phyloP scores from a whole-genome alignment of 2,113 vertebrate species.

The Acrocephalus kingi region DNA sequence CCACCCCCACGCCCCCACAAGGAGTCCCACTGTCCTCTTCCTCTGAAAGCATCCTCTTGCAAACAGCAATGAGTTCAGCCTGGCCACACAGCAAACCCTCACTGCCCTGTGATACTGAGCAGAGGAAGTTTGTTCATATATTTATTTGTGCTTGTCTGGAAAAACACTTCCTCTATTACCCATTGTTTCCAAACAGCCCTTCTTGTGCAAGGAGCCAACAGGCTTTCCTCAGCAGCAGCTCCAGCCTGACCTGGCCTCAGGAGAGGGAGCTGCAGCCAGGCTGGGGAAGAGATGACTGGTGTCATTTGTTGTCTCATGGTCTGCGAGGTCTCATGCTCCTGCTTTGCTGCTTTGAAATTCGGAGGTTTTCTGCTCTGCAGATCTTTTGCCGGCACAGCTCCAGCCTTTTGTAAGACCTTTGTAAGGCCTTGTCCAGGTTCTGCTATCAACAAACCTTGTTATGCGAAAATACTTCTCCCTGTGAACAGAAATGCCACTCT shows the following conservation, averaged over 20 bases:
- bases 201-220: not conserved
- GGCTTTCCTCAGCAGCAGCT: not conserved
- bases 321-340: not conserved
- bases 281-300: not conserved
- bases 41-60: not conserved
- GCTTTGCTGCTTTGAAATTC: not conserved
- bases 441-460: not conserved
- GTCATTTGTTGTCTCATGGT: not conserved
- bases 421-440: not conserved
- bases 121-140: not conserved
- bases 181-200: not conserved
- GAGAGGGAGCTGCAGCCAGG: not conserved
- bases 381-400: not conserved
- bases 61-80: not conserved
- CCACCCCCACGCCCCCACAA: not conserved
- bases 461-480: not conserved
- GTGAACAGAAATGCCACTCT: not conserved
- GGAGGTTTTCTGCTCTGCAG: not conserved
- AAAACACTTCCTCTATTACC: not conserved
- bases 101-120: not conserved
- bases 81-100: rapidly evolving
- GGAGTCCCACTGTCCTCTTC: not conserved
- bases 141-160: not conserved
- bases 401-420: not conserved
- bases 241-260: not conserved